Evolutionary conservation across 2,888 invertebrate genomes (phyloP), one percentile per base, ranked within the genome.

Genomic region (Camponotus fellah): DNA sequence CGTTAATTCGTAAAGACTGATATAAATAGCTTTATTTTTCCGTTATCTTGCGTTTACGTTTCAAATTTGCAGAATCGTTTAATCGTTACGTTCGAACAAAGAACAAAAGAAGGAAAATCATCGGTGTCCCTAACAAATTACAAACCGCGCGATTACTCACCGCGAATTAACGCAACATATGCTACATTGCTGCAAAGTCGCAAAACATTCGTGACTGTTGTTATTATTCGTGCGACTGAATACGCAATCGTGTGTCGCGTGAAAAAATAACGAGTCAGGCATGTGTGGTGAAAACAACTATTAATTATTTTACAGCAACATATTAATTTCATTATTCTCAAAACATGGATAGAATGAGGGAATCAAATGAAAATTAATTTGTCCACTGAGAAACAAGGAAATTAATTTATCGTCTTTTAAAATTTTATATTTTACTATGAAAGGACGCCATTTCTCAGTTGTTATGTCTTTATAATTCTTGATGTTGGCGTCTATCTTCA

Each of bases 71-170:
- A 17, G 43, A 34, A 72, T 72, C 43, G 56, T 72, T 74, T 79
- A 79, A 74, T 60, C 60, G 17, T 65, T 60, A 77, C 62, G 34
- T 77, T 69, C 49, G 56, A 68, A 32, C 71, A 56, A 58, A 21
- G 34, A 74, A 80, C 79, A 80, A 80, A 60, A 3, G 79, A 74
- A 60, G 26, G 34, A 80, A 80, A 80, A 80, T 80, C 79, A 80
- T 80, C 72, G 43, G 43, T 74, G 74, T 46, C 12, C 60, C 21
- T 34, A 12, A 71, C 58, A 58, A 79, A 79, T 79, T 72, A 72
- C 79, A 74, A 80, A 60, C 34, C 74, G 74, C 74, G 74, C 74
- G 75, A 80, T 80, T 80, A 80, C 79, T 74, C 75, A 80, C 58
- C 79, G 74, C 68, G 79, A 79, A 79, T 79, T 79, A 79, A 79